Evolutionary conservation across 2,888 invertebrate genomes (phyloP).

Genomic region (Syrphus vitripennis): DNA sequence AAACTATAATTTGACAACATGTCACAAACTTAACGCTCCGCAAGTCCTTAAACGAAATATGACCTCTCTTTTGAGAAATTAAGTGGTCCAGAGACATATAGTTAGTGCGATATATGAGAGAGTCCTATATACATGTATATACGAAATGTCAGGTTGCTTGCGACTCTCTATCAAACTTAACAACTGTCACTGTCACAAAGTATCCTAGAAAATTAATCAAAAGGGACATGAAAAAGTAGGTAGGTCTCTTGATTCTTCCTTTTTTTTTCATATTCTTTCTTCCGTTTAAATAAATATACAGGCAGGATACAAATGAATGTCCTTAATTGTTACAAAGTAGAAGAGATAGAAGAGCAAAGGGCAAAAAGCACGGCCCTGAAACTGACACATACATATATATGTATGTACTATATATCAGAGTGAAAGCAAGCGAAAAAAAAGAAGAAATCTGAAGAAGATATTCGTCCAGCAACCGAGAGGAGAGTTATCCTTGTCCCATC

Average conservation of each 20-base stretch:
- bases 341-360: slow-evolving; percentile 8
- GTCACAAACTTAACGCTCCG: slow-evolving; percentile 33
- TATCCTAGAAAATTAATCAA: slow-evolving; percentile 57
- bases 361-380: slow-evolving; percentile 1
- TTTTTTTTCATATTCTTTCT: background rate
- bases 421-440: background rate
- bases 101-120: too few relatives aligned
- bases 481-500: background rate
- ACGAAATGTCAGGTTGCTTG: slow-evolving; percentile 54
- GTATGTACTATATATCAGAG: too few relatives aligned
- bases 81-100: slow-evolving; percentile 11
- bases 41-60: slow-evolving; percentile 12
- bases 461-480: background rate
- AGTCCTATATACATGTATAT: too few relatives aligned
- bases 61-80: slow-evolving; percentile 23
- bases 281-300: background rate
- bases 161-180: slow-evolving; percentile 17
- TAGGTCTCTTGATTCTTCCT: background rate
- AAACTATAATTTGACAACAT: slow-evolving; percentile 30
- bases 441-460: slow-evolving; percentile 11
- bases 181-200: slow-evolving; percentile 54
- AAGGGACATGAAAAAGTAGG: slow-evolving; percentile 23
- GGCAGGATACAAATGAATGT: slow-evolving; percentile 49
- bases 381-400: too few relatives aligned
- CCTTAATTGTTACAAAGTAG: slow-evolving; percentile 62